These are phyloP conservation scores for Penaeus indicus DNA, from an alignment of 1,140 invertebrate genomes.

Conservation along the genomic window DNA sequence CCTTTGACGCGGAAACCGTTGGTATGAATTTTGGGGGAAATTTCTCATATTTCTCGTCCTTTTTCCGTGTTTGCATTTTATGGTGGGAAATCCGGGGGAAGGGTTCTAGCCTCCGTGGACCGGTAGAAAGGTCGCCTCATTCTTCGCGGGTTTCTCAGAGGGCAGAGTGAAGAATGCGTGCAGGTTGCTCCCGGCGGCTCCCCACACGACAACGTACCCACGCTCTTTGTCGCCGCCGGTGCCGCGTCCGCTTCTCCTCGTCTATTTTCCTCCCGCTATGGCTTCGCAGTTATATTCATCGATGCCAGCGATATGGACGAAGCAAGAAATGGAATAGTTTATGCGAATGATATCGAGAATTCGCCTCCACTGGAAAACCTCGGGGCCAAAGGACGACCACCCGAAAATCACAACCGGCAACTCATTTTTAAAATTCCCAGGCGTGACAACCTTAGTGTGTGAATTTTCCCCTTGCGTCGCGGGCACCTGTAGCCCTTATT, in stretches of 20 bases:
- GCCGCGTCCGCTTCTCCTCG: background rate
- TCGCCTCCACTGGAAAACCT: background rate
- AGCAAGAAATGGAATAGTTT: too few relatives aligned
- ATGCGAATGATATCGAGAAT: too few relatives aligned
- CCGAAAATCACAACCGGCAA: too few relatives aligned
- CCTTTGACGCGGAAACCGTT: too few relatives aligned
- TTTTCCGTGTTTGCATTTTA: too few relatives aligned
- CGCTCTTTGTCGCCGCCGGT: constrained; percentile 7
- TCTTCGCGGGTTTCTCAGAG: constrained; percentile 36
- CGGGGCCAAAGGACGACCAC: background rate
- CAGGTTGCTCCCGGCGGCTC: constrained; percentile 33
- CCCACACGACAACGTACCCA: constrained; percentile 44
- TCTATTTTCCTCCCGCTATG: too few relatives aligned
- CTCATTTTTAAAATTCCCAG: constrained; percentile 15
- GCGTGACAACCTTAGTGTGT: constrained; percentile 39
- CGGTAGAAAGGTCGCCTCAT: constrained; percentile 1
- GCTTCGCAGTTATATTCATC: too few relatives aligned
- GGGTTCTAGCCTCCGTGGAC: background rate
- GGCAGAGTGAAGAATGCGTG: constrained; percentile 32
- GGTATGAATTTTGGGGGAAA: too few relatives aligned
- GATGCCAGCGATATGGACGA: too few relatives aligned
- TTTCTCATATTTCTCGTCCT: too few relatives aligned
- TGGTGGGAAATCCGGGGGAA: background rate
- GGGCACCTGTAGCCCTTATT: constrained; percentile 39
- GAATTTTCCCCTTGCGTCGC: constrained; percentile 10